Percentiles rank a stretch among this genome's conserved stretches.
Evolutionary conservation across 2,888 invertebrate genomes (phyloP).

Genomic region (Drosophila niveifrons): DNA sequence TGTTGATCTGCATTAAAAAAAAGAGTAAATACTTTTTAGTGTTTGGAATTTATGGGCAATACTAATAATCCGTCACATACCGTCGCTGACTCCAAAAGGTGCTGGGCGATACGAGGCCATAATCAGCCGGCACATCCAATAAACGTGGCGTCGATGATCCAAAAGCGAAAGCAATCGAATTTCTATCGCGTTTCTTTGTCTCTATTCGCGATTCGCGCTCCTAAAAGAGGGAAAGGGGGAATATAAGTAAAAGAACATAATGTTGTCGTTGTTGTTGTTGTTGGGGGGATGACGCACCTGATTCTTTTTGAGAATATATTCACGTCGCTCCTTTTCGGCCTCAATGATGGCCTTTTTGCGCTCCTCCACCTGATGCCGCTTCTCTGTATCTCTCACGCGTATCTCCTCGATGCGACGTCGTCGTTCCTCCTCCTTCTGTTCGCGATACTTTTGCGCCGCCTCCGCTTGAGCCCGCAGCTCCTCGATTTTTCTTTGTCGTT

Average conservation of each 20-base stretch:
- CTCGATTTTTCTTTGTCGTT: slow-evolving; percentile 94
- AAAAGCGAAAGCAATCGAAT: slow-evolving; percentile 93
- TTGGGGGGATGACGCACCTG: slow-evolving; percentile 83
- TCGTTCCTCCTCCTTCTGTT: slow-evolving; percentile 94
- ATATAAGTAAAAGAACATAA: neutral
- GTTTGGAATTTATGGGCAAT: too few relatives aligned
- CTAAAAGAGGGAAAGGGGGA: slow-evolving; percentile 57
- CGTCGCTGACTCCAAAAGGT: slow-evolving; percentile 93
- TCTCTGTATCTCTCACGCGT: slow-evolving; percentile 91
- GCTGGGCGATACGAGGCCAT: slow-evolving; percentile 86
- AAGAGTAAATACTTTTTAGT: too few relatives aligned
- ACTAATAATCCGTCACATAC: slow-evolving; percentile 81
- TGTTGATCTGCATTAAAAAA: slow-evolving; percentile 90
- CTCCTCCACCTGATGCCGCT: slow-evolving; percentile 92
- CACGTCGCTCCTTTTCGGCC: slow-evolving; percentile 94
- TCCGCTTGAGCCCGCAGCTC: slow-evolving; percentile 95
- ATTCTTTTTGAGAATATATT: slow-evolving; percentile 94
- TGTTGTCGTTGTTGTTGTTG: neutral
- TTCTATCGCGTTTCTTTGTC: slow-evolving; percentile 91
- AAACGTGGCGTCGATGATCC: slow-evolving; percentile 96
- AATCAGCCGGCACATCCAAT: slow-evolving; percentile 91
- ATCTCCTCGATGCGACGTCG: slow-evolving; percentile 93
- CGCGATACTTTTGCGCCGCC: slow-evolving; percentile 94
- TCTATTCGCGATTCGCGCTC: slow-evolving; percentile 94
- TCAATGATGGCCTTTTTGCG: slow-evolving; percentile 95